phyloP scores from a whole-genome alignment of 2,888 invertebrate genomes.

The Meloe dianella region DNA sequence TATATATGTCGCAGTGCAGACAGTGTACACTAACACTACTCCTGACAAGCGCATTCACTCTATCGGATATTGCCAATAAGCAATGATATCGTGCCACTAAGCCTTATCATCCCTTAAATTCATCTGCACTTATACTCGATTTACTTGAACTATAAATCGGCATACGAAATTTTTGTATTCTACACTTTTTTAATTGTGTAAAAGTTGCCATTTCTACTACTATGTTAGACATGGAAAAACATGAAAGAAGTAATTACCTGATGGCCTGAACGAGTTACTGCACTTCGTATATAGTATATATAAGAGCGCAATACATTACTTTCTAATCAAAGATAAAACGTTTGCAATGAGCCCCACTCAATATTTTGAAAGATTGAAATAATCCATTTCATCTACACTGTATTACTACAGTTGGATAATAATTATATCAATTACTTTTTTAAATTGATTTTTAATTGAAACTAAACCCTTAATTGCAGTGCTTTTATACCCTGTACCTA shows the following conservation, averaged over 20 bases:
- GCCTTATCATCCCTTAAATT: slow-evolving; percentile 16
- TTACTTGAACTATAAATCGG: no score
- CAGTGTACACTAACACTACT: slow-evolving; percentile 32
- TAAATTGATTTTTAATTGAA: slow-evolving; percentile 17
- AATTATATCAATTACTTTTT: slow-evolving; percentile 3
- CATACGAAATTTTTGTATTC: neutral
- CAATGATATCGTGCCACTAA: slow-evolving; percentile 7
- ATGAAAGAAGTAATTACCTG: slow-evolving; percentile 46
- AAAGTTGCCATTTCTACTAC: neutral
- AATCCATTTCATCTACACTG: slow-evolving; percentile 7
- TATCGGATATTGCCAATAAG: slow-evolving; percentile 34
- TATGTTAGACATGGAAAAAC: neutral
- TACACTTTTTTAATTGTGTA: neutral
- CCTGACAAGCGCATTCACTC: slow-evolving; percentile 14
- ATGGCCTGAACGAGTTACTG: slow-evolving; percentile 42
- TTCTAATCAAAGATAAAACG: slow-evolving; percentile 39
- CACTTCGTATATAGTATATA: neutral
- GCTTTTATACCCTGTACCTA: neutral
- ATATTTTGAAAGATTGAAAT: slow-evolving; percentile 22
- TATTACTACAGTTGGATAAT: neutral
- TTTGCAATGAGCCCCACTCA: slow-evolving; percentile 20
- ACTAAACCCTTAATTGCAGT: slow-evolving; percentile 15
- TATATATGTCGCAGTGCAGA: slow-evolving; percentile 49
- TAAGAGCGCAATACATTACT: slow-evolving; percentile 37
- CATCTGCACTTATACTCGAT: neutral